phyloP scores from a whole-genome alignment of 2,113 vertebrate species.

The Chamaea fasciata region DNA sequence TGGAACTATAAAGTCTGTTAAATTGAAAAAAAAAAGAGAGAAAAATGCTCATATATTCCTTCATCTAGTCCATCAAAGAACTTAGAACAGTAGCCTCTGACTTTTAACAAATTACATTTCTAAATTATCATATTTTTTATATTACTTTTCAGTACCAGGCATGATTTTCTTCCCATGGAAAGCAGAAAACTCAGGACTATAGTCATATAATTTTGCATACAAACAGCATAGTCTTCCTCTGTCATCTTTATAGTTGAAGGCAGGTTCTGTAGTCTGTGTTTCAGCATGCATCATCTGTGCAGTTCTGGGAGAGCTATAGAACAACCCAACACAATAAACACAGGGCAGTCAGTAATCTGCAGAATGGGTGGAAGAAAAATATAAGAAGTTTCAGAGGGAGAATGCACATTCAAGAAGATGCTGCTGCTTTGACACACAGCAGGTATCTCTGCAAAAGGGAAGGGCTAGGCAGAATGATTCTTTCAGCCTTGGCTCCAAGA shows the following conservation, averaged over 20 bases:
- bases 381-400: background rate
- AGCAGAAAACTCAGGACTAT: background rate
- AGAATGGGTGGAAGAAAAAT: background rate
- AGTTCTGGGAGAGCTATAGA: background rate
- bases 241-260: background rate
- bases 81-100: background rate
- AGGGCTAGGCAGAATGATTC: background rate
- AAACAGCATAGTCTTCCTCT: background rate
- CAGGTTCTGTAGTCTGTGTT: background rate
- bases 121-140: background rate
- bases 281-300: background rate
- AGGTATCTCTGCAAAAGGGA: background rate
- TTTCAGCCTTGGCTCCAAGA: background rate
- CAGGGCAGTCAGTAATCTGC: background rate
- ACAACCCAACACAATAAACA: background rate
- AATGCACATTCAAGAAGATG: background rate
- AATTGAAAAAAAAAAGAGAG: background rate
- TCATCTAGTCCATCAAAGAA: background rate
- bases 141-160: background rate
- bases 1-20: background rate
- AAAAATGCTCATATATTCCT: background rate
- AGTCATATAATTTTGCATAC: background rate
- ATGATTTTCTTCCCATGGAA: background rate
- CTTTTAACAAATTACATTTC: background rate
- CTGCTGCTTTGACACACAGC: background rate